Evolutionary conservation across 1,140 invertebrate species (phyloP).

Genomic region (Drosophila mayri): DNA sequence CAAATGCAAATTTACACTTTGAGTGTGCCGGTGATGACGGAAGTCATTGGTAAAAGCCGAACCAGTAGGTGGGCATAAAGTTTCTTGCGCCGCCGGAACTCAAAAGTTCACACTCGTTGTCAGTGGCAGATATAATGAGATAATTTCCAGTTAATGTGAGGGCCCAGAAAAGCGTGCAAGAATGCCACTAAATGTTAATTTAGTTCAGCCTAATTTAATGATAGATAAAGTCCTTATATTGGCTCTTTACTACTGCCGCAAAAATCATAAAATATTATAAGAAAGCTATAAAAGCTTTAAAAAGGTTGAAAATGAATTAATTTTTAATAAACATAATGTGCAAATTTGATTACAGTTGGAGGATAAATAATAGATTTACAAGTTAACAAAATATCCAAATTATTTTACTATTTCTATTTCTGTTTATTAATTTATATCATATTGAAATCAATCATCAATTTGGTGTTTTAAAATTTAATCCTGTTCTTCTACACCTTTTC

Average conservation of each 20-base stretch:
- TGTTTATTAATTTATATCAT: too few relatives aligned
- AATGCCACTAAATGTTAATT: neutral
- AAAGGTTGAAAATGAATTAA: neutral
- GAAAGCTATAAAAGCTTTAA: neutral
- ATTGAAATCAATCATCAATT: too few relatives aligned
- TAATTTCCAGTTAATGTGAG: conserved; percentile 61
- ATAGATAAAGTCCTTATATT: neutral
- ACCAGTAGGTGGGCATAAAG: conserved; percentile 50
- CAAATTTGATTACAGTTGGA: neutral
- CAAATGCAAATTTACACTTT: conserved; percentile 79
- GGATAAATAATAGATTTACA: neutral
- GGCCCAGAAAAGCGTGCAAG: neutral
- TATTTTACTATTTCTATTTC: too few relatives aligned
- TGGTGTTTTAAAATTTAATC: neutral
- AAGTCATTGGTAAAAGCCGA: conserved; percentile 77
- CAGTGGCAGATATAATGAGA: conserved; percentile 65
- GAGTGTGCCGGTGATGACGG: conserved; percentile 74
- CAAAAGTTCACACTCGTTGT: conserved; percentile 19
- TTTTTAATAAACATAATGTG: neutral
- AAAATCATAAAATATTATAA: neutral
- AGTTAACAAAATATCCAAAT: neutral
- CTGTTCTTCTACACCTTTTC: neutral
- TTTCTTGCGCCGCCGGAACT: conserved; percentile 18
- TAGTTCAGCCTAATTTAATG: neutral
- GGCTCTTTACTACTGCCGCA: neutral